phyloP scores from a whole-genome alignment of 2,113 vertebrate genomes.

The Chaetops frenatus region DNA sequence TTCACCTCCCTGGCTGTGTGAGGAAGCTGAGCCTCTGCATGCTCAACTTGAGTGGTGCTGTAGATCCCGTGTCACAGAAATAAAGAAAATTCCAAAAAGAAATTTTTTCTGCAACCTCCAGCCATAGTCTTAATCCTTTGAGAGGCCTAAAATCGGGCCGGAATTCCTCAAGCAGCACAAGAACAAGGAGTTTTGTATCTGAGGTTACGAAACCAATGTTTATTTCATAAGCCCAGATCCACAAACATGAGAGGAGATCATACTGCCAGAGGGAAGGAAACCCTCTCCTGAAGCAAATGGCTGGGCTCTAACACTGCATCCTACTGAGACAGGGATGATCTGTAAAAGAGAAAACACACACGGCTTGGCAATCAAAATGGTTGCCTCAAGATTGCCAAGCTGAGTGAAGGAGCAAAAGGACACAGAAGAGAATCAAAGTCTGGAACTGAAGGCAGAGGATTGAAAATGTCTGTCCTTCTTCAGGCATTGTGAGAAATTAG shows the following conservation, averaged over 20 bases:
- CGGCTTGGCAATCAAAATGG: neutral
- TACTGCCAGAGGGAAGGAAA: conserved; percentile 53
- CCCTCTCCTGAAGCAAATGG: conserved; percentile 40
- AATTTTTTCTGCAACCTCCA: neutral
- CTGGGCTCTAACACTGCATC: conserved; percentile 29
- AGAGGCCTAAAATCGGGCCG: neutral
- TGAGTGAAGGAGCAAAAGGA: neutral
- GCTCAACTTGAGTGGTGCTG: neutral
- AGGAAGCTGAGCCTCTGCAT: neutral
- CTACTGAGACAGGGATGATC: conserved; percentile 1
- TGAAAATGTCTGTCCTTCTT: neutral
- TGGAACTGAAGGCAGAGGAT: neutral
- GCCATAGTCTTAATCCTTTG: neutral
- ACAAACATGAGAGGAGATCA: conserved; percentile 46
- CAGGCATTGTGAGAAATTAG: neutral
- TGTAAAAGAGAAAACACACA: neutral
- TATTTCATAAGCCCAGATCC: conserved; percentile 42
- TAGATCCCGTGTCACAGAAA: neutral
- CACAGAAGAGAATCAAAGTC: neutral
- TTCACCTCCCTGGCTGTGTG: neutral
- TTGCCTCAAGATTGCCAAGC: conserved; percentile 30
- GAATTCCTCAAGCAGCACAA: neutral
- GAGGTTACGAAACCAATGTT: neutral
- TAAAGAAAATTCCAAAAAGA: neutral
- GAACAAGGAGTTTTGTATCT: conserved; percentile 17